Base-by-base conservation (phyloP, 2,888 invertebrate genomes). In the Cloeon dipterum region DNA sequence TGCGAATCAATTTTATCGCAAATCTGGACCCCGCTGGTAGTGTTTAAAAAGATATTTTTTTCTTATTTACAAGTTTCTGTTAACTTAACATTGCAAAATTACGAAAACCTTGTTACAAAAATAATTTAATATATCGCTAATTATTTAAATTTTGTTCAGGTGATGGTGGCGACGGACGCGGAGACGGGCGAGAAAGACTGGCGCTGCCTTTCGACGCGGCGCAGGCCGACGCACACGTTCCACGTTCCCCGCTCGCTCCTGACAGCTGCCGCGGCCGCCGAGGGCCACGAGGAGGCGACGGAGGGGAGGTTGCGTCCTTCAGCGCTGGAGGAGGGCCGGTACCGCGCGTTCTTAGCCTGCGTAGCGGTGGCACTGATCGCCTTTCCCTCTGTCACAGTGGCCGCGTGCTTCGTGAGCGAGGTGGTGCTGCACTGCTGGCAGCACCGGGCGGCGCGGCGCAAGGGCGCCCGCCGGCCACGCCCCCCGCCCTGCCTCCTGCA, bases 311-410 rank as follows among this genome's bases (percentile, higher is more conserved):
- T 29, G 5, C 29, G 29, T 5, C 5, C 5, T 5, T 10, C 5
- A 21, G 5, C 5, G 13, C 14, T 29, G n/a, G 16, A 5, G 7
- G n/a, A 29, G 29, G 29, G 16, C 29, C 5, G n/a, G 29, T 29
- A 16, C n/a, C n/a, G n/a, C 29, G 16, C 10, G n/a, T 16, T 29
- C n/a, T n/a, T 29, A 5, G 16, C 16, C 13, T 29, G 29, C n/a
- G 13, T 29, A 7, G 13, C n/a, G 5, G 13, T 16, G 7, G 29
- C 29, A 5, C 29, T 29, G n/a, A n/a, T 29, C n/a, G 7, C 29
- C n/a, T 29, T 29, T 14, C 29, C 29, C n/a, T n/a, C 29, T n/a
- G 13, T 29, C 29, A 29, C 29, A 7, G 29, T 29, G n/a, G 29
- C 29, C 5, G n/a, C 16, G 7, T 29, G 29, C 14, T 14, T 29